A percentile compares a stretch with the other conserved stretches of the same genome.
Evolutionary conservation across 1,140 invertebrate genomes (phyloP).

Genomic region (Solenopsis invicta): DNA sequence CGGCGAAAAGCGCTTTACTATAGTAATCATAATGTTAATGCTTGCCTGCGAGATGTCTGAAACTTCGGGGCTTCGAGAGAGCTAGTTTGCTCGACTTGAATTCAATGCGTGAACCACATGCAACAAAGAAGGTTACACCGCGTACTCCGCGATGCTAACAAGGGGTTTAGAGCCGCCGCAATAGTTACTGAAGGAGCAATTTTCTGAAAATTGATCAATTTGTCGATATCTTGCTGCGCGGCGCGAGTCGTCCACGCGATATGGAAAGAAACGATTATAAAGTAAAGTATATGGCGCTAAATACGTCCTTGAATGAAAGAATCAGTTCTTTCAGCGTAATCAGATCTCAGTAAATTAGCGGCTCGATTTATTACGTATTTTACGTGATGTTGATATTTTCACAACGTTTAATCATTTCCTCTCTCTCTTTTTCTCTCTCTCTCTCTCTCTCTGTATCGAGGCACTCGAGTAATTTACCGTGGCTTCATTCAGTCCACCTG

Average conservation of each 20-base stretch:
- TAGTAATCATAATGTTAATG: constrained; percentile 61
- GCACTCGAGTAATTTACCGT: neutral
- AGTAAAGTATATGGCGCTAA: neutral
- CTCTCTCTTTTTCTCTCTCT: neutral
- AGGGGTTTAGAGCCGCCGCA: constrained; percentile 16
- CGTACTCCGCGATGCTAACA: constrained; percentile 34
- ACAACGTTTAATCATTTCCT: neutral
- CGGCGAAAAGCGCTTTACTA: constrained; percentile 39
- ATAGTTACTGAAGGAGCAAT: constrained; percentile 31
- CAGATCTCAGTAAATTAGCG: neutral
- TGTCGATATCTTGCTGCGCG: constrained; percentile 16
- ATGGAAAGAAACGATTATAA: constrained; percentile 3
- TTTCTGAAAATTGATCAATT: constrained; percentile 55
- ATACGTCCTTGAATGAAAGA: neutral
- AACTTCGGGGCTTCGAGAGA: constrained; percentile 32
- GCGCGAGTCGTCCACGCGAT: neutral
- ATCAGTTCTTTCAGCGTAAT: neutral
- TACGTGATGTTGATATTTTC: neutral
- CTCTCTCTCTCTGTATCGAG: neutral
- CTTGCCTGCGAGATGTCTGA: constrained; percentile 30
- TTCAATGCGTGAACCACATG: constrained; percentile 55
- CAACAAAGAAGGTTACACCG: constrained; percentile 50
- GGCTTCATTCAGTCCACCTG: neutral
- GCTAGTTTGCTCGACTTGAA: constrained; percentile 44
- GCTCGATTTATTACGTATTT: neutral